Evolutionary conservation across 2,113 vertebrate species (phyloP), one percentile per base, ranked within the genome.

Genomic region (Apteryx mantelli): DNA sequence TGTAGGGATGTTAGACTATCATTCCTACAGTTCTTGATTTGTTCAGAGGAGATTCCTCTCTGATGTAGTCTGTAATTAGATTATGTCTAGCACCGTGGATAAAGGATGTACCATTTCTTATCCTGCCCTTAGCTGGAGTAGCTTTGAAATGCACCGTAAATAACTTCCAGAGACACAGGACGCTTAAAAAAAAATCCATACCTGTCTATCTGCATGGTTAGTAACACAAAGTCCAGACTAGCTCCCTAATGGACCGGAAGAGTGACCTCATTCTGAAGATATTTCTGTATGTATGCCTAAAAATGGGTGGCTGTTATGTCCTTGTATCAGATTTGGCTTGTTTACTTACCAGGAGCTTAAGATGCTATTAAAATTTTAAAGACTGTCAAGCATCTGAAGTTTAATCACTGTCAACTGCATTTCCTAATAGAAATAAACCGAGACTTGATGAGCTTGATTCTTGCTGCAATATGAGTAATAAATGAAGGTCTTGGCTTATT

Each of bases 11-110:
- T 83, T 93, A 79, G 77, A 13, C 55, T 86, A 30, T 66, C 34
- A 17, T 92, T 91, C 46, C 58, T 74, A 25, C 63, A 74, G 38
- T 42, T 71, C 82, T 77, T 64, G 40, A 74, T 95, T 91, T 89
- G 66, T 89, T 93, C 79, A 95, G 84, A 91, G 86, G 91, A 85
- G 89, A 97, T 93, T 95, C 82, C 50, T 73, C 92, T 82, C 95
- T 96, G 87, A 93, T 94, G 36, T 88, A 87, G 74, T 86, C 94
- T 93, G 78, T 97, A 97, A 96, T 97, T 91, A 95, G 96, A 95
- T 97, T 96, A 95, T 63, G 78, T 91, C 66, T 88, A 81, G 87
- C 68, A 85, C 63, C 78, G 26, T 78, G 90, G 96, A 81, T 96
- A 91, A 95, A 94, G 93, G 71, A 95, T 86, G 44, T 91, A 77